Conservation (phyloP, 2,797 vertebrate genomes). For the Serranus cabrilla region DNA sequence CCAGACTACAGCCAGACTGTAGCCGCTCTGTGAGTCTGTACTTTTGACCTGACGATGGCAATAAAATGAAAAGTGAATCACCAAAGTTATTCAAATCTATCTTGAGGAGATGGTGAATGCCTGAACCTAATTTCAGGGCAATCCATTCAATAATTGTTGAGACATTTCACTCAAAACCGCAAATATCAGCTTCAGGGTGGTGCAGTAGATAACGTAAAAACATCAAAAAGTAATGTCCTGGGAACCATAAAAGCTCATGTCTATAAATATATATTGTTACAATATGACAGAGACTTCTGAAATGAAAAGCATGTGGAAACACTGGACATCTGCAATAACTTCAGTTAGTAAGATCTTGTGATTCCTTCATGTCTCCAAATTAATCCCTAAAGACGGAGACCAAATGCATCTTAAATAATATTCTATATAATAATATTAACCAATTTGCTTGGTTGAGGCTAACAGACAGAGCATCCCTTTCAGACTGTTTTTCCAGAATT, state of each 20-base stretch:
- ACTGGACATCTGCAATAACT: background rate
- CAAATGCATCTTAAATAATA: background rate
- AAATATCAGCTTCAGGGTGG: background rate
- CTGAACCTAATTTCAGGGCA: background rate
- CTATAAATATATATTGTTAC: background rate
- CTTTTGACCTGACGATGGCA: too few species aligned
- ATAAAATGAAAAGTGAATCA: too few species aligned
- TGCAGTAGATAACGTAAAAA: background rate
- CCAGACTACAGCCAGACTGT: too few species aligned
- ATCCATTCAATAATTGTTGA: too few species aligned
- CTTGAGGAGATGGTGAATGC: background rate
- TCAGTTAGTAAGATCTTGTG: slow-evolving; percentile 28
- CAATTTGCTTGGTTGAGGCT: background rate
- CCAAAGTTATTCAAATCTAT: too few species aligned
- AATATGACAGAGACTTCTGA: background rate
- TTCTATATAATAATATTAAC: background rate
- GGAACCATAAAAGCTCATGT: background rate
- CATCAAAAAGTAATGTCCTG: background rate
- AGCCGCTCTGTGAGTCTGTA: too few species aligned
- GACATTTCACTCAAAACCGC: background rate
- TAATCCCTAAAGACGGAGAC: background rate
- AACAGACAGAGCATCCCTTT: background rate
- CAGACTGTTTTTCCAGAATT: background rate
- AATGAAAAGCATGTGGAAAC: background rate
- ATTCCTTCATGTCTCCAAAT: slow-evolving; percentile 8